Percentiles rank a stretch among this genome's conserved stretches.
phyloP scores from a whole-genome alignment of 2,113 vertebrate genomes.

The Alexandromys fortis region DNA sequence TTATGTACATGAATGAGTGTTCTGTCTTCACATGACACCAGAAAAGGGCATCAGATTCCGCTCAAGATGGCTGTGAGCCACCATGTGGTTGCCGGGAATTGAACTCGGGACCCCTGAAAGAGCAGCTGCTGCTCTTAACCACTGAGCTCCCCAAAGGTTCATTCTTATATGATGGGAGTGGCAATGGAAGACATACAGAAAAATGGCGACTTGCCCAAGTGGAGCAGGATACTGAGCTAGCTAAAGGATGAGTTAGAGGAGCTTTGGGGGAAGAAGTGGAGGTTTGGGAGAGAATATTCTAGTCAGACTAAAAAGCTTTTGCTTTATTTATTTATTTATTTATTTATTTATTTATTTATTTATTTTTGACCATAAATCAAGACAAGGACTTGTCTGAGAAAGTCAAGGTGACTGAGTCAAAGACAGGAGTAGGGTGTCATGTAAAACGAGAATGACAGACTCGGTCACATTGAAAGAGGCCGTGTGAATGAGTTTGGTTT shows the following conservation, averaged over 20 bases:
- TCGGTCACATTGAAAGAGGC: neutral
- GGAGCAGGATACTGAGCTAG: neutral
- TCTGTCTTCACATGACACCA: too few relatives aligned
- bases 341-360: too few relatives aligned
- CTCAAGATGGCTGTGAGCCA: too few relatives aligned
- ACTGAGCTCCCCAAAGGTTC: neutral
- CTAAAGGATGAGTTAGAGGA: neutral
- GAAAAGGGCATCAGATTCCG: too few relatives aligned
- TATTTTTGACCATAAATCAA: too few relatives aligned
- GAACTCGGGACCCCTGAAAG: too few relatives aligned
- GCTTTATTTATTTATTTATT: too few relatives aligned
- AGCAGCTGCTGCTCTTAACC: too few relatives aligned
- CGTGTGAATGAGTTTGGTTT: neutral
- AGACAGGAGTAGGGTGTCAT: neutral
- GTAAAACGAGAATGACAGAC: neutral
- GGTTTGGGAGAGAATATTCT: neutral
- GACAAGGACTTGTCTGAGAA: neutral
- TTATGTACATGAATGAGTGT: too few relatives aligned
- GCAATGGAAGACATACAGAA: neutral
- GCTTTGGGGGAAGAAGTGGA: neutral
- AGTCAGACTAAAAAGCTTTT: neutral
- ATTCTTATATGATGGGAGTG: neutral
- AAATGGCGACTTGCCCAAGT: accelerated
- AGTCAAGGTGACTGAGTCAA: neutral
- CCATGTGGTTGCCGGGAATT: too few relatives aligned